These are phyloP conservation scores for Apotomis capreana DNA, from an alignment of 2,888 invertebrate species.

Conservation along the genomic window DNA sequence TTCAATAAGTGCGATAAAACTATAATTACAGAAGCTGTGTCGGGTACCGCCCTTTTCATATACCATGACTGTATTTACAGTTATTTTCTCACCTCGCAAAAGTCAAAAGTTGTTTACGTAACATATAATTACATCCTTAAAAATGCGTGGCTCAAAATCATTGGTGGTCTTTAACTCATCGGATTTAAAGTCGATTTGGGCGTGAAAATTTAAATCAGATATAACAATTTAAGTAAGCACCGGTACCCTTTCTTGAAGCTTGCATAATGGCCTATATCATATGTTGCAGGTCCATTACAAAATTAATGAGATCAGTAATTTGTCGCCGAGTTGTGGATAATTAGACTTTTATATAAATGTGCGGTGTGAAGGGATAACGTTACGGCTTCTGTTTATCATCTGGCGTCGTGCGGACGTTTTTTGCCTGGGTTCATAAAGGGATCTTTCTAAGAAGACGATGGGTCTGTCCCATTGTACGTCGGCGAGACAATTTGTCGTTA, in stretches of 20 bases:
- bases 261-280: conserved; percentile 49
- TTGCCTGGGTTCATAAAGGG: neutral
- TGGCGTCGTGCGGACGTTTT: conserved; percentile 20
- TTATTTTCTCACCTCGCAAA: conserved; percentile 43
- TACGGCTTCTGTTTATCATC: conserved; percentile 38
- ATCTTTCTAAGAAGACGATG: conserved; percentile 11
- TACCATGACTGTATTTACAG: conserved; percentile 35
- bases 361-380: conserved; percentile 35
- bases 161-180: conserved; percentile 14
- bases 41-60: conserved; percentile 39
- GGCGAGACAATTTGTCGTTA: conserved; percentile 10
- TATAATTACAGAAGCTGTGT: conserved; percentile 38
- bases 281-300: conserved; percentile 40
- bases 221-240: conserved; percentile 35
- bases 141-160: conserved; percentile 3
- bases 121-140: conserved; percentile 45
- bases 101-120: conserved; percentile 48
- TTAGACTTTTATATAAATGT: conserved; percentile 45
- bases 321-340: conserved; percentile 43
- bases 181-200: conserved; percentile 41
- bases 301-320: conserved; percentile 48
- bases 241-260: conserved; percentile 50
- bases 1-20: conserved; percentile 33
- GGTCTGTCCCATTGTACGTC: neutral
- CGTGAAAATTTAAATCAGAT: neutral